These are phyloP conservation scores for Sus scrofa DNA, from an alignment of 2,113 vertebrate species.

Conservation along the genomic window DNA sequence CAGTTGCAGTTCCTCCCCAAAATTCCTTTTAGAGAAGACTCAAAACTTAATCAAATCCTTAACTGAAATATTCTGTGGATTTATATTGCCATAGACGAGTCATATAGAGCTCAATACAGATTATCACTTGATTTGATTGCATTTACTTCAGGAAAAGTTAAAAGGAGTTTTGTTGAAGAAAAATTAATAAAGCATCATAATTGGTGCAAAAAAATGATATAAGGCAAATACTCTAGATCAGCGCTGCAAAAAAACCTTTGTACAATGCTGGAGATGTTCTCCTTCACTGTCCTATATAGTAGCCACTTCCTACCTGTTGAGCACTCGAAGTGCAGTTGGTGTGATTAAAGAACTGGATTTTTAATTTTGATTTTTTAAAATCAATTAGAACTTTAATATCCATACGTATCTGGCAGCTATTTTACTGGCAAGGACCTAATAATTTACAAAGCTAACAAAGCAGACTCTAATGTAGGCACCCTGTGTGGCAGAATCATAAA, in stretches of 20 bases:
- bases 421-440: neutral
- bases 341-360: too few relatives aligned
- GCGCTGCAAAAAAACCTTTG: neutral
- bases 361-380: neutral
- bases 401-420: neutral
- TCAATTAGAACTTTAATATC: neutral
- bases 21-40: neutral
- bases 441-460: neutral
- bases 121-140: neutral
- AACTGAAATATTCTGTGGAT: neutral
- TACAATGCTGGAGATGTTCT: neutral
- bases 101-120: neutral
- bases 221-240: accelerated
- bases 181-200: neutral
- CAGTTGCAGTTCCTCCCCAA: neutral
- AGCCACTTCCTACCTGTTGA: accelerated
- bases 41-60: neutral
- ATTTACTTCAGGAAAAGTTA: neutral
- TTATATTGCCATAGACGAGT: neutral
- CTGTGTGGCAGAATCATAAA: neutral
- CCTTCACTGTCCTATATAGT: neutral
- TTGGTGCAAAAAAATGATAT: neutral
- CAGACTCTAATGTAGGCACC: neutral
- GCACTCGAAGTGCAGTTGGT: too few relatives aligned
- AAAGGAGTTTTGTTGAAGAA: neutral